phyloP scores from a whole-genome alignment of 2,888 invertebrate genomes.

The Chloromyia formosa region DNA sequence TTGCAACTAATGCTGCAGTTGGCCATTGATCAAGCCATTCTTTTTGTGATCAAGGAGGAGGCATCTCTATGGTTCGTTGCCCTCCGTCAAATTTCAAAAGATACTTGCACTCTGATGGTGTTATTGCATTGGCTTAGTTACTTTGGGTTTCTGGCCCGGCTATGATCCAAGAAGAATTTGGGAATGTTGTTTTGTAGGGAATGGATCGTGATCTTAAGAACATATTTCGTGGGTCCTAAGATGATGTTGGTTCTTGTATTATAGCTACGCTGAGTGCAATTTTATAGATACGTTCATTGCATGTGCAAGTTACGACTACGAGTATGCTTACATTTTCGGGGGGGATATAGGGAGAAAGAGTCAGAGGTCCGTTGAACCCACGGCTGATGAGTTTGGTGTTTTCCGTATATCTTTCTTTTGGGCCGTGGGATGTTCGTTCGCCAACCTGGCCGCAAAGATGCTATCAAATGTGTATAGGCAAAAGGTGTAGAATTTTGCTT shows the following conservation, averaged over 20 bases:
- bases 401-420: slow-evolving; percentile 9
- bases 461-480: background rate
- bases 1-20: slow-evolving; percentile 43
- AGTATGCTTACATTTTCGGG: slow-evolving; percentile 19
- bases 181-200: slow-evolving; percentile 30
- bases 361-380: background rate
- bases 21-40: slow-evolving; percentile 10
- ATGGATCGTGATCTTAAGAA: slow-evolving; percentile 38
- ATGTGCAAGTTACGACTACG: slow-evolving; percentile 26
- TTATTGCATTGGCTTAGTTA: too few relatives aligned
- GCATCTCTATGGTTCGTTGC: slow-evolving; percentile 48
- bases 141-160: background rate
- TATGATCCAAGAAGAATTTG: slow-evolving; percentile 28
- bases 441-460: background rate
- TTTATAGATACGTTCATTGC: slow-evolving; percentile 40
- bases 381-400: too few relatives aligned
- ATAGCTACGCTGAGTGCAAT: slow-evolving; percentile 26
- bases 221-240: slow-evolving; percentile 39
- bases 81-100: slow-evolving; percentile 19
- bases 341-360: too few relatives aligned
- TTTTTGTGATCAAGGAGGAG: slow-evolving; percentile 33
- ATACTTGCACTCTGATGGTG: too few relatives aligned
- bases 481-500: slow-evolving; percentile 17
- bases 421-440: slow-evolving; percentile 40
- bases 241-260: slow-evolving; percentile 21